These are phyloP conservation scores for Acyrthosiphon pisum DNA, from an alignment of 1,140 invertebrate genomes.

Conservation along the genomic window DNA sequence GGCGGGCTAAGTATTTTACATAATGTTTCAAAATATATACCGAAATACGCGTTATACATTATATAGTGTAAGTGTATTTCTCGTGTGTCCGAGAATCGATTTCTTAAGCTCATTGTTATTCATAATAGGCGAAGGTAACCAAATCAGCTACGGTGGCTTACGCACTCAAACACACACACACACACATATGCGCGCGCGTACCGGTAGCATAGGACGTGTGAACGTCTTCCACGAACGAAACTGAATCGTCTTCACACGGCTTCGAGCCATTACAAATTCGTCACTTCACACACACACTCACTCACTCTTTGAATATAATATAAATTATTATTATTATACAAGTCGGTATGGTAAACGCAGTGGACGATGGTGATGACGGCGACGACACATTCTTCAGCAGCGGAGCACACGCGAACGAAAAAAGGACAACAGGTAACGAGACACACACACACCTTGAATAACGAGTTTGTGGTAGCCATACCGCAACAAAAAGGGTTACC, in stretches of 20 bases:
- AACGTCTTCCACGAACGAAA: constrained; percentile 35
- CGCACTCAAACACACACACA: neutral
- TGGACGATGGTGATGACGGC: neutral
- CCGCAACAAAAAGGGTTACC: constrained; percentile 39
- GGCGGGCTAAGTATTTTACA: neutral
- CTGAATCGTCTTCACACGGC: constrained; percentile 42
- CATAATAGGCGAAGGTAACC: constrained; percentile 47
- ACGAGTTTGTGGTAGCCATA: neutral
- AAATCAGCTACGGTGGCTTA: constrained; percentile 48
- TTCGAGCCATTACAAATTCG: constrained; percentile 50
- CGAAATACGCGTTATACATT: neutral
- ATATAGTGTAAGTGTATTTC: neutral
- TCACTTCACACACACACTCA: constrained; percentile 26
- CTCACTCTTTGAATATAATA: constrained; percentile 20
- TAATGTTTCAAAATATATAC: neutral
- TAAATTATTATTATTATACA: neutral
- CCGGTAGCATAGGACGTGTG: constrained; percentile 44
- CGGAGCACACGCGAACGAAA: neutral
- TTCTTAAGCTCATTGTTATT: constrained; percentile 48
- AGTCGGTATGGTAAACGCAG: neutral
- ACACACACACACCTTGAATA: neutral
- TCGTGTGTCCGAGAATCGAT: constrained; percentile 28
- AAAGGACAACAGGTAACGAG: constrained; percentile 37
- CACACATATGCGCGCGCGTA: neutral
- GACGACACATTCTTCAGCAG: constrained; percentile 19